These are phyloP conservation scores for Ranitomeya variabilis DNA, from an alignment of 2,113 vertebrate genomes.

Conservation along the genomic window DNA sequence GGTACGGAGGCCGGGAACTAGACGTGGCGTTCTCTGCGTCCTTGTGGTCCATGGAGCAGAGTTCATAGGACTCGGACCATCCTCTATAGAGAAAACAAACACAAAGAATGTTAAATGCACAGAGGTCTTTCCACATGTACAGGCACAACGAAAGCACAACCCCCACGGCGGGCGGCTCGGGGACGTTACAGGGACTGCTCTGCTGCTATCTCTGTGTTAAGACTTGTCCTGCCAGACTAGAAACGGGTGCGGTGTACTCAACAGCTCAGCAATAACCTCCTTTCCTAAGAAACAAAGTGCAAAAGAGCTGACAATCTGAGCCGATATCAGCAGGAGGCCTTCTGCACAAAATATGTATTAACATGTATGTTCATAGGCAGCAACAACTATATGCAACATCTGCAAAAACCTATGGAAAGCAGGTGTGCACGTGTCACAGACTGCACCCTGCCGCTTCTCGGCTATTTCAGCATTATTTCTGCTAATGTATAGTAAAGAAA, in stretches of 20 bases:
- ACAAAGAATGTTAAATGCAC: slow-evolving; percentile 12
- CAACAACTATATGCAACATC: background rate
- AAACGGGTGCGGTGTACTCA: slow-evolving; percentile 30
- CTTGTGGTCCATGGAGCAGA: slow-evolving; percentile 81
- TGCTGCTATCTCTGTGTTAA: slow-evolving; percentile 24
- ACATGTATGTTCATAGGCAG: background rate
- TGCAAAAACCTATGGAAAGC: background rate
- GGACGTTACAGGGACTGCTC: slow-evolving; percentile 26
- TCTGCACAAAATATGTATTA: background rate
- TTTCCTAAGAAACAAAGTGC: background rate
- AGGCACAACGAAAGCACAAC: slow-evolving; percentile 26
- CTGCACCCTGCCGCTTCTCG: no score
- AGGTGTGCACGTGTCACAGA: background rate
- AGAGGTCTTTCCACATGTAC: slow-evolving; percentile 20
- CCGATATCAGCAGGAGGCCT: background rate
- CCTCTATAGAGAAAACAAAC: slow-evolving; percentile 75
- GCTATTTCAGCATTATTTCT: no score
- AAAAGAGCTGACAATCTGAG: background rate
- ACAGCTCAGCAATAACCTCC: background rate
- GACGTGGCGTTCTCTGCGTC: slow-evolving; percentile 77
- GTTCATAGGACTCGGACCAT: slow-evolving; percentile 86
- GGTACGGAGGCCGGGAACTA: slow-evolving; percentile 78
- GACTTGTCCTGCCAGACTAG: slow-evolving; percentile 25
- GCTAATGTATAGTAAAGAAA: no score
- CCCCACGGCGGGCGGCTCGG: slow-evolving; percentile 4